Base-by-base conservation (phyloP, 2,797 vertebrate species). In the Siniperca scherzeri region DNA sequence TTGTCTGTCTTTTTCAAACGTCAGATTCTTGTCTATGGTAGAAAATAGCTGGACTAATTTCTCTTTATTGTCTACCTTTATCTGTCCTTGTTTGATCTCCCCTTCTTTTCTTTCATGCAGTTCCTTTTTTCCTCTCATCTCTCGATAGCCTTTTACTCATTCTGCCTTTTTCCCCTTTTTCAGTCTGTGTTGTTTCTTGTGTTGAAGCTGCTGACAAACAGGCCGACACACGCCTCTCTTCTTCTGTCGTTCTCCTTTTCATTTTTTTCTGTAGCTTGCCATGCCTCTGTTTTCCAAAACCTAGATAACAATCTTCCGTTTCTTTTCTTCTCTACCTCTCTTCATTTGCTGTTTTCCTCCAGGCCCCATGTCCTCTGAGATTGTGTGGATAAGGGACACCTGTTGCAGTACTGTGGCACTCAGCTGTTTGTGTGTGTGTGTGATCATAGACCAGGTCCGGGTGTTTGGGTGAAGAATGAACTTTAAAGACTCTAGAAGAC, bases 371-470 rank as follows among this genome's bases (percentile, higher is more conserved):
- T 84, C n/a, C 68, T 64, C 25, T 21, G 3, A 88, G 91, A 93
- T 91, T 33, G 4, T 5, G 70, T 60, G 82, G 92, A 94, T 94
- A 91, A 88, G 89, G 82, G 85, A 88, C 93, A 93, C 92, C 92
- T 92, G 93, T 89, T 76, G 38, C 70, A 70, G 79, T 50, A 70
- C 81, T 62, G 72, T 60, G 68, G 74, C 61, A 13, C 82, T 87
- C 70, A 73, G 13, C 53, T 88, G 83, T 79, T 27, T 66, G 62
- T 82, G 66, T 69, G 68, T 74, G 70, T 71, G 70, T 66, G 77
- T 59, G 71, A 77, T 88, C 77, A 30, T 25, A 75, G 68, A 87
- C 10, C 76, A 71, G 74, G 74, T 70, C 78, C 69, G 78, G 89
- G 73, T 94, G 90, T 94, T 93, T 92, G 86, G 92, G 87, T 50